Conservation (phyloP, 2,113 vertebrate species). For the Romanogobio albipinnatus region DNA sequence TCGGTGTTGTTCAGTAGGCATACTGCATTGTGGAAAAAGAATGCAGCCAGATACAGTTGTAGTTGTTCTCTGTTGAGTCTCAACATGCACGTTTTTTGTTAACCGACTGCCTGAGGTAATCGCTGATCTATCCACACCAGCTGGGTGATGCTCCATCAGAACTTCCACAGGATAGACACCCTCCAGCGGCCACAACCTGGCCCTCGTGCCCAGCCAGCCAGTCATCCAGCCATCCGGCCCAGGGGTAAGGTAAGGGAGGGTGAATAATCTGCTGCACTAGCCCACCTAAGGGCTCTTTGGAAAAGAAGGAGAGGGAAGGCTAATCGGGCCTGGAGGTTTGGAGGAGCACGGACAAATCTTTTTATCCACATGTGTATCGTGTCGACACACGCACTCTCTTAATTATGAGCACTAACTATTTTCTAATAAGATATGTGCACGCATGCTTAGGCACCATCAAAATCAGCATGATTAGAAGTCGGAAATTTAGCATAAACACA, state of each 20-base stretch:
- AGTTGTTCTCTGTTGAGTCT: not conserved
- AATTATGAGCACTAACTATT: constrained; percentile 37
- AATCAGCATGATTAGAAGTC: not conserved
- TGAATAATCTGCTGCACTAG: constrained; percentile 67
- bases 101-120: constrained; percentile 29
- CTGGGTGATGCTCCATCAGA: constrained; percentile 61
- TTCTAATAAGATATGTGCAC: constrained; percentile 16
- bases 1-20: not conserved
- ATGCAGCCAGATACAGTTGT: not conserved
- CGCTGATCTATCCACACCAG: constrained; percentile 63
- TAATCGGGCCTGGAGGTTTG: constrained; percentile 58
- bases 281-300: constrained; percentile 68
- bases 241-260: constrained; percentile 47
- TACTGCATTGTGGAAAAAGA: not conserved
- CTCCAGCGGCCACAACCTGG: constrained; percentile 2
- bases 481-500: constrained; percentile 1
- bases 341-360: constrained; percentile 51
- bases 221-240: constrained; percentile 26
- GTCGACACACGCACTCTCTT: not conserved
- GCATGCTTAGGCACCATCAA: constrained; percentile 9
- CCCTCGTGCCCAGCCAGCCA: constrained; percentile 1
- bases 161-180: constrained; percentile 52
- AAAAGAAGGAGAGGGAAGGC: constrained; percentile 34
- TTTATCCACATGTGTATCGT: constrained; percentile 33
- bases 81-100: constrained; percentile 25